Evolutionary conservation across 2,888 invertebrate genomes (phyloP).

Genomic region (Acleris literana): DNA sequence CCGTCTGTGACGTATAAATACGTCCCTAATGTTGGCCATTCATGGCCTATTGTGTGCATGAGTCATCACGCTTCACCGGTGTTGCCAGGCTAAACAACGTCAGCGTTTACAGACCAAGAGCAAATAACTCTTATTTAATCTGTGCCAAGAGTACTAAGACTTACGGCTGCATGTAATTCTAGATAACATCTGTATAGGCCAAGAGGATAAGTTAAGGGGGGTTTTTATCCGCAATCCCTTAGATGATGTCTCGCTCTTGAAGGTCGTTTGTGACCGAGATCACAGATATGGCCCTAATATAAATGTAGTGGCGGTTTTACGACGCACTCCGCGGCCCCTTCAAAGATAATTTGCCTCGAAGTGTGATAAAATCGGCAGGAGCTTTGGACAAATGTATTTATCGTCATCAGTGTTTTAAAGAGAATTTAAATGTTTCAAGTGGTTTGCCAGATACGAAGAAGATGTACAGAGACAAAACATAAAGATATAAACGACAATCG

Average conservation of each 20-base stretch:
- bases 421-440: not conserved
- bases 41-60: no score
- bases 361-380: constrained; percentile 67
- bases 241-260: constrained; percentile 53
- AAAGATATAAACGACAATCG: no score
- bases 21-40: no score
- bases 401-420: constrained; percentile 15
- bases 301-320: constrained; percentile 69
- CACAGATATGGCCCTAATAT: constrained; percentile 69
- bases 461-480: no score
- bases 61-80: no score
- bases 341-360: constrained; percentile 68
- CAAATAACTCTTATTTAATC: no score
- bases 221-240: constrained; percentile 39
- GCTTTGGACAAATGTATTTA: constrained; percentile 50
- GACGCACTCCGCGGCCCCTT: constrained; percentile 58
- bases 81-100: no score
- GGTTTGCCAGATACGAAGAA: no score
- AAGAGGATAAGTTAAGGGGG: constrained; percentile 43
- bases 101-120: no score
- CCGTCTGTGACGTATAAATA: no score
- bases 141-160: not conserved
- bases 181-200: constrained; percentile 55
- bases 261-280: constrained; percentile 68
- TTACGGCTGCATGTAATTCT: constrained; percentile 44